Conservation (phyloP, 2,888 invertebrate species). For the Cerastis leucographa region DNA sequence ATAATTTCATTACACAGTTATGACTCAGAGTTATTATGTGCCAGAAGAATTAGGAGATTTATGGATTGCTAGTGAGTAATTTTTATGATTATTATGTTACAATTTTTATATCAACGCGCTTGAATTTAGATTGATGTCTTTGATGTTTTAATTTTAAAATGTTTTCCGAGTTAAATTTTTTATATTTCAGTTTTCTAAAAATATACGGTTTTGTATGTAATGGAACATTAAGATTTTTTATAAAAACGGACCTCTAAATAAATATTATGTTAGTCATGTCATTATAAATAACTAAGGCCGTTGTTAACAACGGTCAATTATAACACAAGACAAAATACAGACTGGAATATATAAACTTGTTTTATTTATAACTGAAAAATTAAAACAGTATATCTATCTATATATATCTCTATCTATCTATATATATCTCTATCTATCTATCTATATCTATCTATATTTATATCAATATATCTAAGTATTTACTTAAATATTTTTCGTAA, state of each 20-base stretch:
- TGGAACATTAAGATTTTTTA: neutral
- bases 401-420: too few species aligned
- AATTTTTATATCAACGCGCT: slow-evolving; percentile 54
- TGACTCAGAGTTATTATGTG: slow-evolving; percentile 81
- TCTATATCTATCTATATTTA: too few species aligned
- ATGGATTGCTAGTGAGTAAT: slow-evolving; percentile 84
- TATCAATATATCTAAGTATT: too few species aligned
- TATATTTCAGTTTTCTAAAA: slow-evolving; percentile 22
- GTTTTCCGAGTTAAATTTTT: slow-evolving; percentile 2
- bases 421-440: too few species aligned
- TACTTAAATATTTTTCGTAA: neutral
- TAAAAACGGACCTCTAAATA: neutral
- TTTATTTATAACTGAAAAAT: neutral
- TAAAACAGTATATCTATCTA: too few species aligned
- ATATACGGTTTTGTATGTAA: slow-evolving; percentile 2
- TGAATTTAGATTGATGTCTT: slow-evolving; percentile 53
- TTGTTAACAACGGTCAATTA: neutral
- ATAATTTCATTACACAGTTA: slow-evolving; percentile 81
- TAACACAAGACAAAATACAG: neutral
- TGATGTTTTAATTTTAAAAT: slow-evolving; percentile 54
- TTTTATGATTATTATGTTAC: slow-evolving; percentile 73
- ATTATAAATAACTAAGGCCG: slow-evolving; percentile 1
- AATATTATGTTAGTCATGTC: slow-evolving; percentile 1
- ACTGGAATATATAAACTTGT: neutral
- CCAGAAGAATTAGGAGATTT: slow-evolving; percentile 82